Base-by-base conservation (phyloP, 2,888 invertebrate genomes). In the Ormyrus rosae region DNA sequence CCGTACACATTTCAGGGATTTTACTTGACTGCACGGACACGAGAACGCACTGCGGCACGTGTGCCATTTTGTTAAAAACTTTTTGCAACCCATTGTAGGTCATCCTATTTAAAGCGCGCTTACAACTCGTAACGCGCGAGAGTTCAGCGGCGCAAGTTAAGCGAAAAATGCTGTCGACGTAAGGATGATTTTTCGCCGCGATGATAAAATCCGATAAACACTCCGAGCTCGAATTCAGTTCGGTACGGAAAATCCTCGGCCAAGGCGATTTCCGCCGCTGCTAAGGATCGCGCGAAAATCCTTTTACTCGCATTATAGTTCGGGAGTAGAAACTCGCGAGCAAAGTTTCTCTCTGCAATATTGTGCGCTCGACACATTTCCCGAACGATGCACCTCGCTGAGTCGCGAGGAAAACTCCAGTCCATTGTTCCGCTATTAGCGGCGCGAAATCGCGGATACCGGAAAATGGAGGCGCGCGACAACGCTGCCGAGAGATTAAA, bases 401-500 rank as follows among this genome's bases (percentile, higher is more conserved):
- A 50, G 11, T 34, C 50, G 10, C 67, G 19, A 13, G 51, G 46
- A 64, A 64, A 64, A 50, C 51, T 7, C 19, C 51, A n/a, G 48
- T 56, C 60, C 53, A 78, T 78, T 78, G 78, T 78, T 78, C 65
- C 19, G 53, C 58, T 56, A 71, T 78, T 78, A 71, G 58, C 45
- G 55, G 11, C 64, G 64, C n/a, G 34, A 77, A 51, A 13, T 34
- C 13, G 46, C 67, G 60, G 10, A 10, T 13, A 46, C 48, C n/a
- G 55, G 64, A 64, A 34, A 70, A 51, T 34, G 63, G 34, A 51
- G 50, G 50, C 46, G 50, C 46, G 55, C 19, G 34, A 48, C 45
- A 11, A 34, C n/a, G 60, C 11, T 13, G 13, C 45, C 1, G 19
- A 48, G 50, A 63, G 64, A 75, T 73, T 75, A 7, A 73, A 73